Conservation (phyloP, 2,797 vertebrate species). For the Amphiprion clarkii region DNA sequence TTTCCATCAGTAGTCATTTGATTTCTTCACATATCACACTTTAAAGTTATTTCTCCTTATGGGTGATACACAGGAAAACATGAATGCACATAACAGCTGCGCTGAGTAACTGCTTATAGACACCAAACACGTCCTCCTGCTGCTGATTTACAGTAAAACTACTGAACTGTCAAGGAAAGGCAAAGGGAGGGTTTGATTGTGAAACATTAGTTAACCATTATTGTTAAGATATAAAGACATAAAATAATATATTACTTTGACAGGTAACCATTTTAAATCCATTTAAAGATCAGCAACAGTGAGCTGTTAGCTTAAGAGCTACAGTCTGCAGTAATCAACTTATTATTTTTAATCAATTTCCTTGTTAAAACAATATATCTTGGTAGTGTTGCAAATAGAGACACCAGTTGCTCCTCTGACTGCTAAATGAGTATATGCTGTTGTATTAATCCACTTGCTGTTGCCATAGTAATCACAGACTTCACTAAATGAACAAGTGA, state of each 20-base stretch:
- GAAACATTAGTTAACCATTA: background rate
- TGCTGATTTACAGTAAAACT: background rate
- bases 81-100: background rate
- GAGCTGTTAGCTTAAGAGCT: background rate
- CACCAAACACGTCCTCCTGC: background rate
- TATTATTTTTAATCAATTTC: background rate
- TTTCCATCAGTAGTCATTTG: background rate
- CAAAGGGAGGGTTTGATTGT: background rate
- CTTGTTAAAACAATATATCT: background rate
- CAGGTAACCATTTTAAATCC: background rate
- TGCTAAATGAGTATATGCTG: background rate
- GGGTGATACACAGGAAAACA: background rate
- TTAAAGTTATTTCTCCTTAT: background rate
- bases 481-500: slow-evolving; percentile 9
- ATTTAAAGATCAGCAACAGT: background rate
- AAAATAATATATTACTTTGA: background rate
- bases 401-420: background rate
- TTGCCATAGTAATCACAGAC: background rate
- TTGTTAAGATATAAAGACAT: background rate
- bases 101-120: background rate
- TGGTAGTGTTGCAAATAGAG: background rate
- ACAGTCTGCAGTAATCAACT: background rate
- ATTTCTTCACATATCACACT: background rate
- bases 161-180: background rate
- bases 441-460: background rate